Conservation (phyloP, 2,888 invertebrate genomes). For the Parnassius glacialis region DNA sequence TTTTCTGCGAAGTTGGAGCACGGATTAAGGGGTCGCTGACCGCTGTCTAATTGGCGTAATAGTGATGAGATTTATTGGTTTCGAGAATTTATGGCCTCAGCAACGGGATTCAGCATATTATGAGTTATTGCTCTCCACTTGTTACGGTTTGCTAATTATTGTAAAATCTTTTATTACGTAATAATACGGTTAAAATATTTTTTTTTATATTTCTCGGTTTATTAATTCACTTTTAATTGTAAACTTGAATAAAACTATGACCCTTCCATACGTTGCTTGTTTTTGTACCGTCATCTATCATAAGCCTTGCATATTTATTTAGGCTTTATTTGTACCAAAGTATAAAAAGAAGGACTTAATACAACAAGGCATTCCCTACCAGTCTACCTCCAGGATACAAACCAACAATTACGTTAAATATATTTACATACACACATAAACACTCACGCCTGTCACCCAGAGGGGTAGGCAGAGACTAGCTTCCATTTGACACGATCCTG, state of each 20-base stretch:
- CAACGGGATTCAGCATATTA: constrained; percentile 32
- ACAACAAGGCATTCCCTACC: too few relatives aligned
- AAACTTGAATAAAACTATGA: too few relatives aligned
- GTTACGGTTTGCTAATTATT: constrained; percentile 1
- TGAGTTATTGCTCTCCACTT: constrained; percentile 25
- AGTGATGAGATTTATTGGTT: constrained; percentile 66
- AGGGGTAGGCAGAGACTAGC: too few relatives aligned
- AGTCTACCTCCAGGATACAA: too few relatives aligned
- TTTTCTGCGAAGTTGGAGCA: constrained; percentile 58
- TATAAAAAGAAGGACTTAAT: too few relatives aligned
- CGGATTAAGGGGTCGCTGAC: constrained; percentile 69
- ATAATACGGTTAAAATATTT: too few relatives aligned
- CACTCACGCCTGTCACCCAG: too few relatives aligned
- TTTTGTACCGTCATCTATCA: neutral
- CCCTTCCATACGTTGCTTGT: neutral
- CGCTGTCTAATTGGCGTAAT: constrained; percentile 76
- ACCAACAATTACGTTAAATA: too few relatives aligned
- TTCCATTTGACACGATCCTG: too few relatives aligned
- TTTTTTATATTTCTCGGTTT: neutral
- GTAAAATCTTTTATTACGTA: neutral
- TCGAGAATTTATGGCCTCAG: constrained; percentile 35
- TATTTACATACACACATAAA: too few relatives aligned
- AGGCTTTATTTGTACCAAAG: too few relatives aligned
- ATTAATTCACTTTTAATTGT: neutral
- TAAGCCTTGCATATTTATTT: neutral